phyloP scores from a whole-genome alignment of 2,888 invertebrate species.

The Drosophila niveifrons region DNA sequence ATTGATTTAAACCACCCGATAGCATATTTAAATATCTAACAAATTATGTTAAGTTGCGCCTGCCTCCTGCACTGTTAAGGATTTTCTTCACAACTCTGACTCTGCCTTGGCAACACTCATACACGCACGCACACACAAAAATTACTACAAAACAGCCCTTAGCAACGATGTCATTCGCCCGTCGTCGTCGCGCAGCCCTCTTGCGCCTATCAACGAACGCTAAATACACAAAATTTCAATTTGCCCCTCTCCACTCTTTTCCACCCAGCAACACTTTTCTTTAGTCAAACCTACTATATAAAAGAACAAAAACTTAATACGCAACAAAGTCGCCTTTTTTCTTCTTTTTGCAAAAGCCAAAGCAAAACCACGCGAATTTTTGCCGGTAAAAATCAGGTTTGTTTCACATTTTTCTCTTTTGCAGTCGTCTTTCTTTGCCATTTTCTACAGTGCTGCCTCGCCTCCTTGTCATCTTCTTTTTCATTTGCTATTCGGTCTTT shows the following conservation, averaged over 20 bases:
- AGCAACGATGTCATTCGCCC: slow-evolving; percentile 62
- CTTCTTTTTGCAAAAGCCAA: slow-evolving; percentile 44
- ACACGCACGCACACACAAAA: slow-evolving; percentile 24
- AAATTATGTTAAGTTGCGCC: slow-evolving; percentile 36
- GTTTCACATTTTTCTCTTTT: slow-evolving; percentile 71
- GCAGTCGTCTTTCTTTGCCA: slow-evolving; percentile 58
- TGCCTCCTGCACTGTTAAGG: slow-evolving; percentile 9
- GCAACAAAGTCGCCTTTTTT: slow-evolving; percentile 38
- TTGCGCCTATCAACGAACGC: slow-evolving; percentile 53
- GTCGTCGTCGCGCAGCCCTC: slow-evolving; percentile 62
- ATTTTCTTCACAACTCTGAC: slow-evolving; percentile 45
- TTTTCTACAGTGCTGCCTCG: slow-evolving; percentile 55
- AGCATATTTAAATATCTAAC: slow-evolving; percentile 56
- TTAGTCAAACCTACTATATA: slow-evolving; percentile 40
- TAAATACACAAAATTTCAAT: slow-evolving; percentile 75
- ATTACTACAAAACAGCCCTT: slow-evolving; percentile 76
- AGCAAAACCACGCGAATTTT: slow-evolving; percentile 75
- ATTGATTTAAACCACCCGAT: slow-evolving; percentile 41
- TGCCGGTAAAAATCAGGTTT: slow-evolving; percentile 82
- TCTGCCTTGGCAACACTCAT: slow-evolving; percentile 62
- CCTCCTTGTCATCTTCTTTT: slow-evolving; percentile 62
- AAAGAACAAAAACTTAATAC: slow-evolving; percentile 43
- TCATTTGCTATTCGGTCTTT: slow-evolving; percentile 63
- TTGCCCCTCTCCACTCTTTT: slow-evolving; percentile 20
- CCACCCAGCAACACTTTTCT: slow-evolving; percentile 16